Conservation (phyloP, 2,888 invertebrate species). For the Parnassius orleans region DNA sequence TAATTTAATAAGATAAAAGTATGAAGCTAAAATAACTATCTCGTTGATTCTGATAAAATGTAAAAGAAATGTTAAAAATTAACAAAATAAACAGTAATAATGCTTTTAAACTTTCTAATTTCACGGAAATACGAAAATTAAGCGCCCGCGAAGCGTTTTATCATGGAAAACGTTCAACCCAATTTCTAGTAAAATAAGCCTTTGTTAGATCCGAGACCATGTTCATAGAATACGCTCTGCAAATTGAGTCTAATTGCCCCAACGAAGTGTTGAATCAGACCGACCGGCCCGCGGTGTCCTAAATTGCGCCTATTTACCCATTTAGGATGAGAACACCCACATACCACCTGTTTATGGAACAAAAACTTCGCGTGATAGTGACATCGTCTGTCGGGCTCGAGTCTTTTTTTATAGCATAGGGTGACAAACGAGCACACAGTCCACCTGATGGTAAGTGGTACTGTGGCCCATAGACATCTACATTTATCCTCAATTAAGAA, state of each 20-base stretch:
- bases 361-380: constrained; percentile 1
- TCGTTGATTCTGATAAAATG: too few species aligned
- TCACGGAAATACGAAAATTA: constrained; percentile 14
- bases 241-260: constrained; percentile 79
- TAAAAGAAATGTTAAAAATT: too few species aligned
- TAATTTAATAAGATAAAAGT: too few species aligned
- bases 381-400: neutral
- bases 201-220: constrained; percentile 61
- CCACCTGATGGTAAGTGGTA: too few species aligned
- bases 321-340: constrained; percentile 70
- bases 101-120: neutral
- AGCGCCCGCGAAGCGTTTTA: constrained; percentile 33
- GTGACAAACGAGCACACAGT: too few species aligned
- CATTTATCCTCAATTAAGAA: too few species aligned
- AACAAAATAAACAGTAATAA: neutral
- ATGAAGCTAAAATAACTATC: too few species aligned
- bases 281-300: constrained; percentile 58
- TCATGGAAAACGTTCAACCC: constrained; percentile 34
- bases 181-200: constrained; percentile 60
- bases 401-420: too few species aligned
- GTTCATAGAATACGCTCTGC: constrained; percentile 62
- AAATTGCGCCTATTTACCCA: constrained; percentile 76
- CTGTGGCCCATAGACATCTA: too few species aligned
- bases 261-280: constrained; percentile 79
- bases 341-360: constrained; percentile 67